phyloP scores from a whole-genome alignment of 92 coral and sea anemone genomes.

The Phenganax marumi region DNA sequence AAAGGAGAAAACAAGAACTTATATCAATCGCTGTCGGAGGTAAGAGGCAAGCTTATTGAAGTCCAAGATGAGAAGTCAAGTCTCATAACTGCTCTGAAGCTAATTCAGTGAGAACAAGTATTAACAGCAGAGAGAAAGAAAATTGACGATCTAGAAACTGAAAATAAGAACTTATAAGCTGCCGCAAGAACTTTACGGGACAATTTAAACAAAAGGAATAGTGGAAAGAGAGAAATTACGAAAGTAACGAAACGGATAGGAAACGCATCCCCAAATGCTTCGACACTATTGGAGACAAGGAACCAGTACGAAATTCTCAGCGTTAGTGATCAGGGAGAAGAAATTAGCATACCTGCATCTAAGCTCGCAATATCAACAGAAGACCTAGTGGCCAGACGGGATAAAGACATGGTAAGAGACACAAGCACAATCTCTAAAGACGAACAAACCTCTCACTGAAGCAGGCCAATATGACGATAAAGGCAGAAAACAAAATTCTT shows the following conservation, averaged over 20 bases:
- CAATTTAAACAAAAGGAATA: not conserved
- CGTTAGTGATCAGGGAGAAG: conserved; percentile 16
- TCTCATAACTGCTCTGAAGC: no score
- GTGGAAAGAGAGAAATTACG: not conserved
- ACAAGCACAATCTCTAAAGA: conserved; percentile 1
- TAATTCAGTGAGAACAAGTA: no score
- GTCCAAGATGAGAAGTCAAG: no score
- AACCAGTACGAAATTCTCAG: conserved; percentile 11
- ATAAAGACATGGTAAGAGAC: not conserved
- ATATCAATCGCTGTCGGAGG: no score
- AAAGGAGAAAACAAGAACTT: no score
- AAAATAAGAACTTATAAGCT: not conserved
- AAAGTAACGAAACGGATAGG: no score
- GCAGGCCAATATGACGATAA: not conserved
- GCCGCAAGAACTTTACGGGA: conserved; percentile 10
- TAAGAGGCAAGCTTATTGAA: no score
- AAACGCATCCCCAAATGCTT: no score
- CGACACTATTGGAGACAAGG: not conserved
- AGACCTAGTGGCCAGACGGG: not conserved
- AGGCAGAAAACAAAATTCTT: not conserved
- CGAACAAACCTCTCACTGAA: not conserved
- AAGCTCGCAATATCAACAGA: not conserved
- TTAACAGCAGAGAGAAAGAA: no score
- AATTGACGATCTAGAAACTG: no score
- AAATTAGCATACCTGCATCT: not conserved